Conservation (phyloP, 2,888 invertebrate species). For the Andrena praecox region DNA sequence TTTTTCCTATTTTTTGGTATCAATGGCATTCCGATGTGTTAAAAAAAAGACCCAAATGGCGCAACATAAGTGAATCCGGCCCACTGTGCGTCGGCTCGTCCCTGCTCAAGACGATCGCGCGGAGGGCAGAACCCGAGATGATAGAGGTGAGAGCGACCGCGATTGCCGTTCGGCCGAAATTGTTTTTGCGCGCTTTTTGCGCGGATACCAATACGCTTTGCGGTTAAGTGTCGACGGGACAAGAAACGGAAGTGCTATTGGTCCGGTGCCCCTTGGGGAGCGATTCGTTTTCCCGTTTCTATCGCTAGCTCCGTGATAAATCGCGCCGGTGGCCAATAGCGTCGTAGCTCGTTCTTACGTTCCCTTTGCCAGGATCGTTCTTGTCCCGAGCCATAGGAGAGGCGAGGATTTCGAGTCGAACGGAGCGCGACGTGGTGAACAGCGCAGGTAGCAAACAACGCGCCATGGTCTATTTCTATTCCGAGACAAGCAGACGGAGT, state of each 20-base stretch:
- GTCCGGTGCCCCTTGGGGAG: conserved; percentile 72
- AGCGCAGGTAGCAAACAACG: conserved; percentile 25
- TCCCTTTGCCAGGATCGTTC: conserved; percentile 56
- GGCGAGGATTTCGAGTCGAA: background rate
- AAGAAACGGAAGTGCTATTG: conserved; percentile 66
- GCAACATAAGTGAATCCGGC: no score
- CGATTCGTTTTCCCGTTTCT: conserved; percentile 79
- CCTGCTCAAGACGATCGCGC: background rate
- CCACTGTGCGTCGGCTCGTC: background rate
- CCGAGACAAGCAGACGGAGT: background rate
- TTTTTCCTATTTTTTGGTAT: no score
- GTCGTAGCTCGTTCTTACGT: conserved; percentile 60
- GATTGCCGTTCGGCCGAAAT: conserved; percentile 55
- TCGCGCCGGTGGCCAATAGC: conserved; percentile 75
- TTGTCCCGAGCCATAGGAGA: conserved; percentile 51
- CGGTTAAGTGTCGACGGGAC: conserved; percentile 67
- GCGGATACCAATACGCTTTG: conserved; percentile 54
- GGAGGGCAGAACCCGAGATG: background rate
- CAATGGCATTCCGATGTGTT: no score
- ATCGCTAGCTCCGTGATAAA: conserved; percentile 75
- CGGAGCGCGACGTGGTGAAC: background rate
- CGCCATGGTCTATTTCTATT: conserved; percentile 41
- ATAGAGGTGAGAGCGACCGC: conserved; percentile 21
- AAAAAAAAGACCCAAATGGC: no score
- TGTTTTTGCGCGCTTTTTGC: conserved; percentile 57